Conservation (phyloP, 2,113 vertebrate genomes). For the Pseudorasbora parva region DNA sequence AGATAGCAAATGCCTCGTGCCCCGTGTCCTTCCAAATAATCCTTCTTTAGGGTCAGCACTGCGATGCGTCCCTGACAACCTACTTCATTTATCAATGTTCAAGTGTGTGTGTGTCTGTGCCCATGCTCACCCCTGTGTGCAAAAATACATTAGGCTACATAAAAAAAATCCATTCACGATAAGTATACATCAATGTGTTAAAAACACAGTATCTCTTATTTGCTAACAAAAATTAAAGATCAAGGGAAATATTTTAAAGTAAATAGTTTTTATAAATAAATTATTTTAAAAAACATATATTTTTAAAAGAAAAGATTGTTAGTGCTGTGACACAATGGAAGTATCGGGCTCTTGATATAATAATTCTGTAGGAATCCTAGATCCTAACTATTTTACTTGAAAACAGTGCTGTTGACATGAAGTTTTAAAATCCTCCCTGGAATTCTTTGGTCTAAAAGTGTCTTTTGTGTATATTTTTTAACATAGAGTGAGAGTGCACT, state of each 20-base stretch:
- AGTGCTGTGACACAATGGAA: not conserved
- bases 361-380: not conserved
- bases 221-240: not conserved
- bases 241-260: not conserved
- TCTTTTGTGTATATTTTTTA: not conserved
- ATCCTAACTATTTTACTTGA: not conserved
- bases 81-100: constrained; percentile 68
- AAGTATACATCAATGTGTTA: no score
- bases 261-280: not conserved
- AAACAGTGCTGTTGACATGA: not conserved
- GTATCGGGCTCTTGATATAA: not conserved
- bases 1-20: constrained; percentile 60
- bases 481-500: not conserved
- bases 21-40: constrained; percentile 50
- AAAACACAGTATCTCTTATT: not conserved
- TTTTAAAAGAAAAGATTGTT: not conserved
- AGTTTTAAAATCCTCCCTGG: not conserved
- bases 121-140: not conserved
- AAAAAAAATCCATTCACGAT: not conserved
- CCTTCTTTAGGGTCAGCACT: constrained; percentile 50
- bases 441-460: not conserved
- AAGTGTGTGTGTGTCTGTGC: constrained; percentile 40
- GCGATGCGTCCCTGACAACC: constrained; percentile 54
- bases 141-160: not conserved
- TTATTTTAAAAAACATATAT: not conserved